A percentile compares a stretch with the other conserved stretches of the same genome.
phyloP scores from a whole-genome alignment of 37 sponge, comb jelly and placozoan genomes.

The Axinella damicornis region DNA sequence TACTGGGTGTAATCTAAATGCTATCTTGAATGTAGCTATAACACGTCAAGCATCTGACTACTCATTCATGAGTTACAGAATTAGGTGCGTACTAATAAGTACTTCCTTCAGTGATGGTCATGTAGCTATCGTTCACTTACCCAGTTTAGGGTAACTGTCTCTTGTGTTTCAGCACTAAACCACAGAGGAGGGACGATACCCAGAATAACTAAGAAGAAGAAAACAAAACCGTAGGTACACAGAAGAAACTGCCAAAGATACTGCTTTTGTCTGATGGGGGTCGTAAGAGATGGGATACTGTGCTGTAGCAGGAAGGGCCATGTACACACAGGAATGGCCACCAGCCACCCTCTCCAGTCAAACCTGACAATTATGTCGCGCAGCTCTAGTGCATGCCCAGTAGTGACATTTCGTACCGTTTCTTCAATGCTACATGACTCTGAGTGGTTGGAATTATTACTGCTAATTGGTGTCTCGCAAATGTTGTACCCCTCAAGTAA shows the following conservation, averaged over 20 bases:
- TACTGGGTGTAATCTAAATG: too few relatives aligned
- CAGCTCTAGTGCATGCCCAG: too few relatives aligned
- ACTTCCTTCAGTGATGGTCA: too few relatives aligned
- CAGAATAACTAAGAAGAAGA: constrained; percentile 49
- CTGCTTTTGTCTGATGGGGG: constrained; percentile 65
- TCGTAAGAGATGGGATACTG: constrained; percentile 67
- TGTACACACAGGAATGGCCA: constrained; percentile 68
- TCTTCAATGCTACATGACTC: neutral
- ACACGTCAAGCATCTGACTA: too few relatives aligned
- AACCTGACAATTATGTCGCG: constrained; percentile 29
- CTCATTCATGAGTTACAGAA: too few relatives aligned
- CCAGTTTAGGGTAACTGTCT: constrained; percentile 82
- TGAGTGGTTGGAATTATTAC: too few relatives aligned
- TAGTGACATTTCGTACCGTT: too few relatives aligned
- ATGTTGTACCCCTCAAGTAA: neutral
- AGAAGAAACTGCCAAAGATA: constrained; percentile 40
- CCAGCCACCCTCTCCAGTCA: constrained; percentile 64
- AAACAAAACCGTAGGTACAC: constrained; percentile 24
- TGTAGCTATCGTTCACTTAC: constrained; percentile 18
- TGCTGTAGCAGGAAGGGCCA: constrained; percentile 74
- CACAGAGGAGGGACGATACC: constrained; percentile 71
- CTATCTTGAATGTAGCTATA: too few relatives aligned
- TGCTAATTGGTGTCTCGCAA: neutral
- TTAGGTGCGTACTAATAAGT: too few relatives aligned
- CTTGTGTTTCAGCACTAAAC: constrained; percentile 46